These are phyloP conservation scores for Pocota personata DNA, from an alignment of 2,888 invertebrate genomes.

Conservation along the genomic window DNA sequence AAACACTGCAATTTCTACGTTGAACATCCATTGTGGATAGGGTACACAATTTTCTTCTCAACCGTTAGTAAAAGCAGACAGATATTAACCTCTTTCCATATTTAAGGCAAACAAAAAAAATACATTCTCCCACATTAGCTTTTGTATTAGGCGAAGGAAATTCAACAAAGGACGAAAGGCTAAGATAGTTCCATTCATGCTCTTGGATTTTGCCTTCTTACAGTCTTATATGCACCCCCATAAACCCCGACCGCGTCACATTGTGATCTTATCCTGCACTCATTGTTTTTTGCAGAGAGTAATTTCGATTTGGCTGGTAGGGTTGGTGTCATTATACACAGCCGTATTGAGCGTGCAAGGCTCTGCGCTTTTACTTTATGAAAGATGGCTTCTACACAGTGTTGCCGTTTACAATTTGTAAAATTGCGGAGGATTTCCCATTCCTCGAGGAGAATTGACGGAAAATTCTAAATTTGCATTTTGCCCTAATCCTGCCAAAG, in stretches of 20 bases:
- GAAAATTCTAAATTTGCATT: too few relatives aligned
- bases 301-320: slow-evolving; percentile 20
- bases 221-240: not conserved
- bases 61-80: not conserved
- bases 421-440: too few relatives aligned
- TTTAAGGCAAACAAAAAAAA: slow-evolving; percentile 19
- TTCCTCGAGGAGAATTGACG: too few relatives aligned
- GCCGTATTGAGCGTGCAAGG: not conserved
- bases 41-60: not conserved
- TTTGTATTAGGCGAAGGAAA: slow-evolving; percentile 16
- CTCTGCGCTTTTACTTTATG: not conserved
- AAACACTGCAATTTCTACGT: slow-evolving; percentile 4
- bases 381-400: not conserved
- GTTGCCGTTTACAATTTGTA: too few relatives aligned
- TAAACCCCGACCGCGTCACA: not conserved
- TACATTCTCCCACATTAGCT: slow-evolving; percentile 25
- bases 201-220: not conserved
- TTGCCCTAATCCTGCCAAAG: too few relatives aligned
- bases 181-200: slow-evolving; percentile 20
- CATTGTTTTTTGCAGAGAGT: slow-evolving; percentile 10
- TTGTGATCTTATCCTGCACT: not conserved
- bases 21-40: not conserved
- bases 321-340: not conserved
- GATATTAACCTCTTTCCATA: slow-evolving; percentile 22
- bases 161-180: slow-evolving; percentile 7